Evolutionary conservation across 2,113 vertebrate species (phyloP), one percentile per base, ranked within the genome.

Genomic region (Arothron firmamentum): DNA sequence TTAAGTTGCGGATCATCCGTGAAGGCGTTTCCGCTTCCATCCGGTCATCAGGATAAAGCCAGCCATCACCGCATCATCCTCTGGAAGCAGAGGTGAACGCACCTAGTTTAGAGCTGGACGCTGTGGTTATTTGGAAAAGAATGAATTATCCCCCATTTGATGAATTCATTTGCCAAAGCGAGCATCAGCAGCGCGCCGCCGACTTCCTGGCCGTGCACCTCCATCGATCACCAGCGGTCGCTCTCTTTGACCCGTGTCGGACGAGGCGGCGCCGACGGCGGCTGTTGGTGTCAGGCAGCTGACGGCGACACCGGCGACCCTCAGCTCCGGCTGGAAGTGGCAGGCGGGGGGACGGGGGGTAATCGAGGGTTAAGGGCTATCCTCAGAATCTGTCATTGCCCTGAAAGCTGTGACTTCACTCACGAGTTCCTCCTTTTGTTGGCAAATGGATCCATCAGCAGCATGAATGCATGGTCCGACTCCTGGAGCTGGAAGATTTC

Each of bases 391-490:
- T 31, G 28, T 20, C 21, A n/a, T 51, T 19, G 12, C 62, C 55
- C 66, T 59, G 43, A 64, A 18, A 3, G 2, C 3, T 23, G 1
- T 23, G 1, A 56, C n/a, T 48, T 57, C 45, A 11, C 13, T 34
- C 15, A 63, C 2, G 12, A 20, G 43, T 52, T 52, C 51, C 49
- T 18, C 6, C 4, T 41, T 52, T 50, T 5, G 19, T 47, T 70
- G 85, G 83, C 81, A 77, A 74, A 87, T 87, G 74, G 85, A 87
- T 88, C 72, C 78, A 85, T 72, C 75, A 56, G 87, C 8, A 70
- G 87, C 79, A 66, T 64, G 73, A 84, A 75, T 89, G 91, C 90
- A 91, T 91, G 88, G 86, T 88, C 78, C 89, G 81, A 85, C 51
- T 77, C 72, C 70, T 63, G 65, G 75, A 86, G 89, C 83, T 89